Conservation (phyloP, 2,113 vertebrate species). For the Semnopithecus entellus region DNA sequence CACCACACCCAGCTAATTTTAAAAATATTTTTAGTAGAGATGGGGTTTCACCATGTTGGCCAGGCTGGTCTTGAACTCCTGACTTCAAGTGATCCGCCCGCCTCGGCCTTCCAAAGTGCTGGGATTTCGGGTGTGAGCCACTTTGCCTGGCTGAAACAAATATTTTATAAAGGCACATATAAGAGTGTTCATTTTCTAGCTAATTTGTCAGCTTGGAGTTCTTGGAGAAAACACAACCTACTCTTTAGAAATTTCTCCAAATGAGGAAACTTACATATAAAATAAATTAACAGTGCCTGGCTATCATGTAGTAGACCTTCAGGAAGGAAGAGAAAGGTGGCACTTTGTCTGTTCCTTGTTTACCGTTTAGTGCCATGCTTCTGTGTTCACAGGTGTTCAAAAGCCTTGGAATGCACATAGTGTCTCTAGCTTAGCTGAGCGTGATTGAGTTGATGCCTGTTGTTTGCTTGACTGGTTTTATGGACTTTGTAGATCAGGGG, state of each 20-base stretch:
- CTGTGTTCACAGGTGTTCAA: neutral
- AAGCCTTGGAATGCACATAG: neutral
- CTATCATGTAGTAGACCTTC: neutral
- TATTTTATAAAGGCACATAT: constrained; percentile 8
- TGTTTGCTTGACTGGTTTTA: constrained; percentile 22
- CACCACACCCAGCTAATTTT: too few relatives aligned
- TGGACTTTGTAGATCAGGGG: neutral
- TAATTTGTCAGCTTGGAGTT: constrained; percentile 13
- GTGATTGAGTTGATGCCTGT: neutral
- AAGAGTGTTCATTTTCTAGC: constrained; percentile 27
- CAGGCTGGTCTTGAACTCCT: too few relatives aligned
- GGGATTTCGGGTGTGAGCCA: too few relatives aligned
- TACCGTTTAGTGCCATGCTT: neutral
- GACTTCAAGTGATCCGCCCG: too few relatives aligned
- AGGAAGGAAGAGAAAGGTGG: neutral
- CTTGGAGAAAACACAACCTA: constrained; percentile 26
- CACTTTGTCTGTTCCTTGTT: neutral
- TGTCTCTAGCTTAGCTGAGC: constrained; percentile 15
- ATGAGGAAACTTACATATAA: constrained; percentile 16
- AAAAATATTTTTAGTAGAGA: too few relatives aligned
- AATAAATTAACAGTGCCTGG: constrained; percentile 15
- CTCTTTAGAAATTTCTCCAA: constrained; percentile 18
- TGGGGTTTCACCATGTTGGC: too few relatives aligned
- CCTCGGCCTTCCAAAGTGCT: too few relatives aligned
- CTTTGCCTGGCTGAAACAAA: neutral